phyloP scores from a whole-genome alignment of 2,797 vertebrate genomes.

The Manis pentadactyla region DNA sequence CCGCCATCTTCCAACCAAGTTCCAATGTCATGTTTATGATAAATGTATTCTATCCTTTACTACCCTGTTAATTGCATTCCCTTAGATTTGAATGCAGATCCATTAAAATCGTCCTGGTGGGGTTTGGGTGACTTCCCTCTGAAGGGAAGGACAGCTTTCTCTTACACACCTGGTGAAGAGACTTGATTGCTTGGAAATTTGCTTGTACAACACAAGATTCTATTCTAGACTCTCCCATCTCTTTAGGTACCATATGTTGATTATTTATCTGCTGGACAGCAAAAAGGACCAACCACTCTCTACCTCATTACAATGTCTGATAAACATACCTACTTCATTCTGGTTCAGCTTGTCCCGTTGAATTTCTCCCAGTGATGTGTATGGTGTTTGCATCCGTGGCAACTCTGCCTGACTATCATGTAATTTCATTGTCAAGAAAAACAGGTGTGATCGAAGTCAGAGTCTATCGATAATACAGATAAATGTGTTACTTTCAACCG shows the following conservation, averaged over 20 bases:
- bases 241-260: background rate
- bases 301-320: background rate
- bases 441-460: rapidly evolving
- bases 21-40: conserved; percentile 8
- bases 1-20: no score
- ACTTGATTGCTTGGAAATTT: background rate
- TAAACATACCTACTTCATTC: background rate
- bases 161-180: background rate
- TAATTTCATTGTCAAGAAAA: background rate
- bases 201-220: background rate
- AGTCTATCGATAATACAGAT: background rate
- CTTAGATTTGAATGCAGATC: background rate
- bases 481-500: background rate
- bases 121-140: background rate
- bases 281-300: background rate
- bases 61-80: conserved; percentile 4
- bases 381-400: background rate
- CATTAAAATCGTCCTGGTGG: background rate
- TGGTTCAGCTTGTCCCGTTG: background rate
- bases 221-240: background rate
- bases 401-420: background rate
- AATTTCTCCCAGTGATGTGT: background rate
- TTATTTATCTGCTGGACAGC: background rate
- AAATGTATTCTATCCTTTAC: conserved; percentile 39
- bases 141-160: background rate